phyloP scores from a whole-genome alignment of 2,797 vertebrate genomes.

The Mormyrus hasselquistii region DNA sequence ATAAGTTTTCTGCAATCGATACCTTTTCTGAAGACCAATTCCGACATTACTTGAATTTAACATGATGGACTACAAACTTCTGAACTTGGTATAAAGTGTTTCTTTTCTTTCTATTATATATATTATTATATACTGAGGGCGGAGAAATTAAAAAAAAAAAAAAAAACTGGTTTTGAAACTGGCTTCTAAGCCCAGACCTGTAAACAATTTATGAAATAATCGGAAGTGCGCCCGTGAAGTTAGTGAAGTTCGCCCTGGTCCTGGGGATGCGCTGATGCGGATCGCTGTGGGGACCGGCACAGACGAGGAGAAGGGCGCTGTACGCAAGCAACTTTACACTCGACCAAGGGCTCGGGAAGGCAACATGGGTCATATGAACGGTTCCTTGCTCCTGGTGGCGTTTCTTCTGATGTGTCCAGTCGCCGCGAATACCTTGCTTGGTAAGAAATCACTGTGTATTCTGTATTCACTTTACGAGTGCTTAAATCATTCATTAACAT shows the following conservation, averaged over 20 bases:
- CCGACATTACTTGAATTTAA: neutral
- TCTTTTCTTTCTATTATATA: neutral
- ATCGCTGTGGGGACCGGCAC: neutral
- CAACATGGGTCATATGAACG: constrained; percentile 31
- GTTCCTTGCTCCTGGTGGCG: constrained; percentile 8
- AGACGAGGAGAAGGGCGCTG: neutral
- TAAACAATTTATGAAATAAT: constrained; percentile 31
- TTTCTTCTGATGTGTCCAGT: constrained; percentile 23
- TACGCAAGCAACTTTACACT: neutral
- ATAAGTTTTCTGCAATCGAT: neutral
- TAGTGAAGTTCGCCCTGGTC: neutral
- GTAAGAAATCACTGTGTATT: constrained; percentile 37
- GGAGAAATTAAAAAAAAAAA: neutral
- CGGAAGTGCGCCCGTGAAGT: constrained; percentile 9
- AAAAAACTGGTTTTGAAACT: constrained; percentile 29
- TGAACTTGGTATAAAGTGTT: neutral
- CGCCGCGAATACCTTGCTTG: constrained; percentile 40
- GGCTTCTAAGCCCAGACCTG: constrained; percentile 16
- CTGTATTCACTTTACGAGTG: neutral
- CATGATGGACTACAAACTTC: neutral
- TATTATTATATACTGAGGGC: neutral
- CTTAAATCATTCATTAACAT: neutral
- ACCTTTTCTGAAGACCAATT: neutral
- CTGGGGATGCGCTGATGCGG: constrained; percentile 49
- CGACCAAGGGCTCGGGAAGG: neutral